Evolutionary conservation across 2,888 invertebrate species (phyloP).

Genomic region (Acanthosepion pharaonis): DNA sequence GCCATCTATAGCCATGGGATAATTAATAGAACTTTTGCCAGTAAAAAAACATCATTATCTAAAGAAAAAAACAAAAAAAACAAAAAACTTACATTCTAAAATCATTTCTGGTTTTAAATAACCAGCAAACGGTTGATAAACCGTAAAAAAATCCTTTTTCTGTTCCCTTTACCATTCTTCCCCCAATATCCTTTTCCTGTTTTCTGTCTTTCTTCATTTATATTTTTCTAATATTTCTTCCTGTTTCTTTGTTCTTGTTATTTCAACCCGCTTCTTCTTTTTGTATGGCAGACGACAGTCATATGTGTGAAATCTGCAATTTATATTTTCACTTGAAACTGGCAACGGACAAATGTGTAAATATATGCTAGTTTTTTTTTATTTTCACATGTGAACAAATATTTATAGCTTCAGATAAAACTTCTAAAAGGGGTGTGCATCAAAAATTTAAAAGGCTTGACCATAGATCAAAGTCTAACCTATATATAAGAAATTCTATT

Average conservation of each 20-base stretch:
- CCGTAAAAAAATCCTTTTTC: too few species aligned
- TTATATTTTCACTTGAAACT: background rate
- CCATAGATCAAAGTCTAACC: too few species aligned
- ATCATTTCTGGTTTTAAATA: too few species aligned
- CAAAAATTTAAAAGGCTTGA: background rate
- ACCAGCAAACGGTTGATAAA: too few species aligned
- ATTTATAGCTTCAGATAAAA: background rate
- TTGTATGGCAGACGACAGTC: background rate
- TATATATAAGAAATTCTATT: too few species aligned
- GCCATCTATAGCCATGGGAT: too few species aligned
- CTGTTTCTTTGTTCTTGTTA: background rate
- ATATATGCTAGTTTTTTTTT: background rate
- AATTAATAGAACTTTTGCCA: too few species aligned
- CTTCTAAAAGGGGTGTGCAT: background rate
- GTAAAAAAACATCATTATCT: too few species aligned
- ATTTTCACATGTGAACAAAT: background rate
- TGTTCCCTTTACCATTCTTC: background rate
- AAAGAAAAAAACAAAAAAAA: too few species aligned
- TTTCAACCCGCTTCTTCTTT: background rate
- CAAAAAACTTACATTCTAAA: too few species aligned
- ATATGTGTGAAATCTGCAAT: background rate
- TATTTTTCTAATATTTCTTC: too few species aligned
- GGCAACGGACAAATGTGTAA: background rate
- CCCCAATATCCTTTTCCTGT: background rate
- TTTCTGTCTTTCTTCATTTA: background rate